phyloP scores from a whole-genome alignment of 2,888 invertebrate species.

The Nymphalis urticae region DNA sequence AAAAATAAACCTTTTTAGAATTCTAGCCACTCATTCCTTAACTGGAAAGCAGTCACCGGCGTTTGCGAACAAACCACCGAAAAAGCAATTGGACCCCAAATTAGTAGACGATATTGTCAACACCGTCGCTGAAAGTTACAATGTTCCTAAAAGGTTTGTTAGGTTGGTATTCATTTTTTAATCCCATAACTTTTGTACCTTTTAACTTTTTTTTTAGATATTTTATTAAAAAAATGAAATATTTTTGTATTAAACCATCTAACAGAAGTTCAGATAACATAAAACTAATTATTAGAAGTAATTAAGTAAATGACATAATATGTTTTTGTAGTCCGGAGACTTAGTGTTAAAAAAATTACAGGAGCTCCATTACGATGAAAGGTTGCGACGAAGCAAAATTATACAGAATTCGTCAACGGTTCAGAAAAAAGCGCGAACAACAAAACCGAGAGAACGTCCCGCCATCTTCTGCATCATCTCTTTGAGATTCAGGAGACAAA shows the following conservation, averaged over 20 bases:
- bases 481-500: constrained; percentile 22
- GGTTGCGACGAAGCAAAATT: constrained; percentile 84
- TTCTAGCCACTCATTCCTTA: constrained; percentile 81
- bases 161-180: no score
- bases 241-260: no score
- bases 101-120: constrained; percentile 80
- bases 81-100: constrained; percentile 72
- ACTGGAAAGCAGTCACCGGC: constrained; percentile 83
- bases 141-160: constrained; percentile 60
- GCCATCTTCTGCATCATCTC: constrained; percentile 48
- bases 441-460: constrained; percentile 57
- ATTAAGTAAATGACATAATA: no score
- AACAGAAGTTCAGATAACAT: no score
- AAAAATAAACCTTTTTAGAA: constrained; percentile 50
- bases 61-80: constrained; percentile 63
- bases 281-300: no score
- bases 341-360: constrained; percentile 43
- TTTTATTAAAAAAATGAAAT: no score
- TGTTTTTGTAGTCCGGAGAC: no score
- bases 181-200: no score
- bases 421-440: constrained; percentile 45
- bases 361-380: constrained; percentile 81
- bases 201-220: no score
- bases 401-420: constrained; percentile 64
- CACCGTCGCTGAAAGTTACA: constrained; percentile 68